Conservation (phyloP, 2,113 vertebrate genomes). For the Daphoenositta chrysoptera region DNA sequence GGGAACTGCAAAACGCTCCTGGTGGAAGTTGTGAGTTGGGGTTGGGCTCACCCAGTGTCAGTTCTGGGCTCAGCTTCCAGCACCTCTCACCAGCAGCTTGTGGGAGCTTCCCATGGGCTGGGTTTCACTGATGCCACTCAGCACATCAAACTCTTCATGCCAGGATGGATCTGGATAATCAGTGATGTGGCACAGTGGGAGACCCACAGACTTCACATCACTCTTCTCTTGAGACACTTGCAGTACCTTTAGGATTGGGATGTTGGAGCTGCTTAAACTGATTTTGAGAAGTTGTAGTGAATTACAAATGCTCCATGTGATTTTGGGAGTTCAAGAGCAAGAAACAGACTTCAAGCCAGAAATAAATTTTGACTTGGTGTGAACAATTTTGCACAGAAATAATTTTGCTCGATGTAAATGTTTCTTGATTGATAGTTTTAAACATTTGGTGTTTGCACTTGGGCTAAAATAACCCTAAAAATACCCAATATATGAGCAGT, state of each 20-base stretch:
- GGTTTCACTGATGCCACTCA: background rate
- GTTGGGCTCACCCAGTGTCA: background rate
- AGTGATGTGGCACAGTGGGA: fast-evolving
- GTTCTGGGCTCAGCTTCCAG: background rate
- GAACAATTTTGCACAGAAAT: background rate
- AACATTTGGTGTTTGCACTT: background rate
- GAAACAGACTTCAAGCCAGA: background rate
- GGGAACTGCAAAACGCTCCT: background rate
- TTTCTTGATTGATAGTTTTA: background rate
- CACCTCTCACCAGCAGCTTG: background rate
- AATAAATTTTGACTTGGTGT: background rate
- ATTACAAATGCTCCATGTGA: background rate
- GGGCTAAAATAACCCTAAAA: background rate
- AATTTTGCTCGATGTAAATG: background rate
- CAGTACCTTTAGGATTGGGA: background rate
- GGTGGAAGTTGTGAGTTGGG: fast-evolving
- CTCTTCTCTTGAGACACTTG: background rate
- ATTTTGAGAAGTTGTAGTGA: background rate
- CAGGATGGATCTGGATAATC: background rate
- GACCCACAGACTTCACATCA: too few relatives aligned
- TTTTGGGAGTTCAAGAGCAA: background rate
- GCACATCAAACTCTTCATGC: background rate
- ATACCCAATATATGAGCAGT: background rate
- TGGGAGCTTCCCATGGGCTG: fast-evolving
- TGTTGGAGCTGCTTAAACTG: background rate